These are phyloP conservation scores for Diorhabda carinulata DNA, from an alignment of 1,140 invertebrate species.

Conservation along the genomic window DNA sequence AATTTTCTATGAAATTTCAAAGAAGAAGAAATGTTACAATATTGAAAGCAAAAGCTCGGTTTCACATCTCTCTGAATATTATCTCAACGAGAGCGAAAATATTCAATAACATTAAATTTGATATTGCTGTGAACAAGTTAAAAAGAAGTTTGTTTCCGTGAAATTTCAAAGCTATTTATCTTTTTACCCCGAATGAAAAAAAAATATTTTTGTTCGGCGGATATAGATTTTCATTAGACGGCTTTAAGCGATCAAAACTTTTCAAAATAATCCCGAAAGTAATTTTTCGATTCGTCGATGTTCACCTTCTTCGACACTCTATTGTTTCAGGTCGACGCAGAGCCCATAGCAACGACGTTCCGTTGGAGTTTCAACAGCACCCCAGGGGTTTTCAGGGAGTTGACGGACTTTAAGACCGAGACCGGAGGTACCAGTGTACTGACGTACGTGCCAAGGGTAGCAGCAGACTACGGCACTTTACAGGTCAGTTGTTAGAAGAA, in stretches of 20 bases:
- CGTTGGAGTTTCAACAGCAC: constrained; percentile 62
- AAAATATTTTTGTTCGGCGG: no score
- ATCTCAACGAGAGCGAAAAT: no score
- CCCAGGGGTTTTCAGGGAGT: constrained; percentile 45
- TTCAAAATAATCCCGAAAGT: background rate
- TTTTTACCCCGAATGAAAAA: no score
- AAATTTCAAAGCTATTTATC: no score
- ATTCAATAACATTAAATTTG: no score
- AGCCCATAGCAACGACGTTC: constrained; percentile 53
- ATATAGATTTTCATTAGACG: constrained; percentile 3
- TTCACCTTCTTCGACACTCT: background rate
- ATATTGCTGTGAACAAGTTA: no score
- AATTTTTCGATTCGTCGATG: background rate
- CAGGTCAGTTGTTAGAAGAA: constrained; percentile 12
- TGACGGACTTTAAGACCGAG: constrained; percentile 43
- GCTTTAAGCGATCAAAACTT: background rate
- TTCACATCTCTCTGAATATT: no score
- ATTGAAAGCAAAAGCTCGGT: no score
- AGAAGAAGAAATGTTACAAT: no score
- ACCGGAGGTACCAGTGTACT: constrained; percentile 48
- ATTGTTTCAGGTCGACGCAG: constrained; percentile 51
- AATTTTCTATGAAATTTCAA: no score
- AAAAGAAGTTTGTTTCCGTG: no score
- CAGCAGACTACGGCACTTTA: constrained; percentile 56
- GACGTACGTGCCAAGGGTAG: constrained; percentile 51